Percentiles rank a stretch among this genome's conserved stretches.
Evolutionary conservation across 2,888 invertebrate species (phyloP).

Genomic region (Magallana nippona): DNA sequence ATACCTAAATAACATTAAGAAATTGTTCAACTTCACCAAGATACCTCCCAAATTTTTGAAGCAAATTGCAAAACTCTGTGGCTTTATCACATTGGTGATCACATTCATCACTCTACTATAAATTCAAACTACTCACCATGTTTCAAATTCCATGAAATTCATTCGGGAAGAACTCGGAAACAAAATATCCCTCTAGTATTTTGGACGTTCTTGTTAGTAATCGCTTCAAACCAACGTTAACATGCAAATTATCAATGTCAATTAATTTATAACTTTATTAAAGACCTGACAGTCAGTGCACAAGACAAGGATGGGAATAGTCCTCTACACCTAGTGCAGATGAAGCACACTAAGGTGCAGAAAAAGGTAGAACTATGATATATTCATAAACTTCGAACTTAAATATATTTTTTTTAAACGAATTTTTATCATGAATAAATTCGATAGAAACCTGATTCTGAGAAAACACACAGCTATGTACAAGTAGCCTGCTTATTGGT

Average conservation of each 20-base stretch:
- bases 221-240: too few relatives aligned
- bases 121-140: too few relatives aligned
- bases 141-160: too few relatives aligned
- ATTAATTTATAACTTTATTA: background rate
- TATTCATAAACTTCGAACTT: background rate
- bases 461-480: background rate
- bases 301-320: constrained; percentile 42
- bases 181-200: too few relatives aligned
- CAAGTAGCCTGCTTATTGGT: constrained; percentile 33
- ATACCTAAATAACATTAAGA: too few relatives aligned
- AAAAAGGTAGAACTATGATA: background rate
- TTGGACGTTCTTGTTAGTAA: too few relatives aligned
- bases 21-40: too few relatives aligned
- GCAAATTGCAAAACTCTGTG: background rate
- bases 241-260: background rate
- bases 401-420: background rate
- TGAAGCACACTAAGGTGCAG: background rate
- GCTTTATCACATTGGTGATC: background rate
- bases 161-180: too few relatives aligned
- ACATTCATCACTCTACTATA: too few relatives aligned
- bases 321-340: constrained; percentile 36
- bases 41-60: too few relatives aligned
- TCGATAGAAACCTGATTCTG: background rate
- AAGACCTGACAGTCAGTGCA: constrained; percentile 10
- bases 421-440: background rate